Conservation (phyloP, 2,797 vertebrate species). For the Mus spretus region DNA sequence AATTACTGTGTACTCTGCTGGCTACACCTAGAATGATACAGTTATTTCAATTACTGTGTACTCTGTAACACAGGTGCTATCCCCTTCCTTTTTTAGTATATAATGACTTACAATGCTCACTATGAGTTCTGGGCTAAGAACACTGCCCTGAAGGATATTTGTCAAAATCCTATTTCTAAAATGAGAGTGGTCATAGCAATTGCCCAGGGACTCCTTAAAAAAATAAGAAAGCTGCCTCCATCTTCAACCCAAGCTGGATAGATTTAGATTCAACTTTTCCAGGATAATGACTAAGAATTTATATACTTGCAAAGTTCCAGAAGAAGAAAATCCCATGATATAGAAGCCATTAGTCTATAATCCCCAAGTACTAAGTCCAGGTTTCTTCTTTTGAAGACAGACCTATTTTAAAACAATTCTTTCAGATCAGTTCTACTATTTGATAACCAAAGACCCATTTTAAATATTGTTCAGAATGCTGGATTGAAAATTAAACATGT, state of each 20-base stretch:
- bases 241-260: not conserved
- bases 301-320: not conserved
- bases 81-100: not conserved
- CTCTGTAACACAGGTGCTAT: not conserved
- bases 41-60: not conserved
- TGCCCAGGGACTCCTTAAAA: not conserved
- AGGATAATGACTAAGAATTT: not conserved
- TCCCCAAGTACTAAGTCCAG: not conserved
- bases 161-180: not conserved
- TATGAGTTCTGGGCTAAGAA: not conserved
- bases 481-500: slow-evolving; percentile 25
- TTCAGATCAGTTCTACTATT: not conserved
- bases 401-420: not conserved
- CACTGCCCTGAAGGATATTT: not conserved
- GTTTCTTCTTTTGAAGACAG: slow-evolving; percentile 11
- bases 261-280: not conserved
- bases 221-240: not conserved
- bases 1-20: not conserved
- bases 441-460: not conserved
- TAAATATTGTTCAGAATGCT: slow-evolving; percentile 7
- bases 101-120: not conserved
- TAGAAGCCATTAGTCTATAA: not conserved
- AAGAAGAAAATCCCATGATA: not conserved
- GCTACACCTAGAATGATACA: not conserved
- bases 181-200: not conserved